Percentiles rank a stretch among this genome's conserved stretches.
phyloP scores from a whole-genome alignment of 1,140 invertebrate species.

The Streblospio benedicti region DNA sequence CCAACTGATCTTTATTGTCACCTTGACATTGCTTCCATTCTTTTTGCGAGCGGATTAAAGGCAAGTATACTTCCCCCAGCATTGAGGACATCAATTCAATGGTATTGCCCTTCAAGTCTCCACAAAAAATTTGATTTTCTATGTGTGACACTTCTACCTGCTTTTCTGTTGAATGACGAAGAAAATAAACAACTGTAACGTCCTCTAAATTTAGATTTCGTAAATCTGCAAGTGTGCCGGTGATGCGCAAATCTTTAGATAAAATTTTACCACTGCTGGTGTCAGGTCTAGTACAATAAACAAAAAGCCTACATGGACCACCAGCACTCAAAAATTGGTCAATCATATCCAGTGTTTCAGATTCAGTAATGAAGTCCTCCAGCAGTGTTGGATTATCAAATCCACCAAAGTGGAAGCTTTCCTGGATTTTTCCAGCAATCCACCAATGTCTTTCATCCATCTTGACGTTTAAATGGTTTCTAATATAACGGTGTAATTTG shows the following conservation, averaged over 20 bases:
- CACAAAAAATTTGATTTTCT: slow-evolving; percentile 43
- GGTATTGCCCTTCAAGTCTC: slow-evolving; percentile 42
- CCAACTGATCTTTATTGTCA: slow-evolving; percentile 30
- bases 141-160: slow-evolving; percentile 27
- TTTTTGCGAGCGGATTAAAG: slow-evolving; percentile 38
- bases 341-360: slow-evolving; percentile 34
- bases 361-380: slow-evolving; percentile 44
- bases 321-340: slow-evolving; percentile 41
- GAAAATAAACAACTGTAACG: slow-evolving; percentile 40
- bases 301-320: slow-evolving; percentile 42
- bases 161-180: slow-evolving; percentile 36
- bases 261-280: slow-evolving; percentile 23
- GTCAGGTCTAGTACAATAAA: slow-evolving; percentile 39
- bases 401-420: slow-evolving; percentile 41
- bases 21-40: slow-evolving; percentile 43
- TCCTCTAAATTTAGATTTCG: slow-evolving; percentile 39
- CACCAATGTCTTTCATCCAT: slow-evolving; percentile 49
- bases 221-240: slow-evolving; percentile 37
- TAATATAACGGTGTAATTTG: no score
- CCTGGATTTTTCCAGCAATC: slow-evolving; percentile 45
- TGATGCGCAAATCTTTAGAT: slow-evolving; percentile 34
- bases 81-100: slow-evolving; percentile 39
- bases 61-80: slow-evolving; percentile 41
- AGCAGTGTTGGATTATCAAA: slow-evolving; percentile 41
- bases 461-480: slow-evolving; percentile 3